These are phyloP conservation scores for Catocala fraxini DNA, from an alignment of 2,888 invertebrate species.

Conservation along the genomic window DNA sequence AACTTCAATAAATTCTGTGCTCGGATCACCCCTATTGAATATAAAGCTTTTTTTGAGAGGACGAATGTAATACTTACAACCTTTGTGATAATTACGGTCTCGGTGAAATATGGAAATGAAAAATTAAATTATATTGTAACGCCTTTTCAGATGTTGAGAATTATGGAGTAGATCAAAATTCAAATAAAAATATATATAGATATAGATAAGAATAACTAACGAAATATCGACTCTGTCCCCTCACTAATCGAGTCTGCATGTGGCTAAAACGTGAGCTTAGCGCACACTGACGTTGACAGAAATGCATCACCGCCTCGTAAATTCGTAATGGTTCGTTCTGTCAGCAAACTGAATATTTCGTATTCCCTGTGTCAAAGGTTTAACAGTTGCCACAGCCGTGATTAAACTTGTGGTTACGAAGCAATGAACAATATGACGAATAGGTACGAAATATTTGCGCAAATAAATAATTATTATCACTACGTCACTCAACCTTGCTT, in stretches of 20 bases:
- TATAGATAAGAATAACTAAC: too few species aligned
- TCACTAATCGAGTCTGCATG: constrained; percentile 31
- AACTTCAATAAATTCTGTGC: constrained; percentile 46
- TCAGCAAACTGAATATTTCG: constrained; percentile 15
- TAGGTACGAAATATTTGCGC: constrained; percentile 18
- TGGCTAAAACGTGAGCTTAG: constrained; percentile 31
- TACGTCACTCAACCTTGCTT: constrained; percentile 16
- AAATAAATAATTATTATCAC: constrained; percentile 39
- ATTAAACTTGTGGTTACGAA: constrained; percentile 28
- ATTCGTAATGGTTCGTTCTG: constrained; percentile 22
- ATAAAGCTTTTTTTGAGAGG: constrained; percentile 26
- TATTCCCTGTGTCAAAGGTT: constrained; percentile 14
- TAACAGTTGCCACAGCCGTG: constrained; percentile 12
- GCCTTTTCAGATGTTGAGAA: too few species aligned
- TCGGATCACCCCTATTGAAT: constrained; percentile 42
- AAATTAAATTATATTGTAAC: neutral
- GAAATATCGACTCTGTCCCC: constrained; percentile 32
- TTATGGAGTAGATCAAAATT: too few species aligned
- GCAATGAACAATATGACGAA: constrained; percentile 23
- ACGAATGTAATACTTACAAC: constrained; percentile 7
- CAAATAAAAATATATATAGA: too few species aligned
- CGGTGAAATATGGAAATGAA: constrained; percentile 19
- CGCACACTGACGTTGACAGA: constrained; percentile 47
- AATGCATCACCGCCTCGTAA: constrained; percentile 52
- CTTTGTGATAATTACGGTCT: constrained; percentile 17